Conservation (phyloP, 2,113 vertebrate genomes). For the Rhinoderma darwinii region DNA sequence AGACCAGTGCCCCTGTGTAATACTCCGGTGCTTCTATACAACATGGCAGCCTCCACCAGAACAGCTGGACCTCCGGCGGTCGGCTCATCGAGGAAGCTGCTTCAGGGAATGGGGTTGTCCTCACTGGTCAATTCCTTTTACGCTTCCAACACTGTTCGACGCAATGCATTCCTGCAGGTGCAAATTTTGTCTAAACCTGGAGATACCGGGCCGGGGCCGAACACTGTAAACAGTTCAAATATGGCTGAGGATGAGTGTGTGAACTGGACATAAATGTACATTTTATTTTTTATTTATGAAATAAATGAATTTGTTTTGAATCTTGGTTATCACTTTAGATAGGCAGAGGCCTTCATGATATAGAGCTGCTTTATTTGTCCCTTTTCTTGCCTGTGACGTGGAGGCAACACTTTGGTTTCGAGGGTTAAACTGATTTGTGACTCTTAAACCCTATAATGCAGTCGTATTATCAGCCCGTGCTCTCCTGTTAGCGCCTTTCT, state of each 20-base stretch:
- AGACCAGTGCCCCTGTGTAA: no score
- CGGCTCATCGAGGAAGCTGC: not conserved
- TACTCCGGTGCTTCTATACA: no score
- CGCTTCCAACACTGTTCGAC: not conserved
- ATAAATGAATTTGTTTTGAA: not conserved
- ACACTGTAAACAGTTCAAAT: not conserved
- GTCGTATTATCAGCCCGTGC: no score
- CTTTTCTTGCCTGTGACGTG: no score
- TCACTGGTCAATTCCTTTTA: no score
- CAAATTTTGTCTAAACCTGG: not conserved
- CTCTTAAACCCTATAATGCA: no score
- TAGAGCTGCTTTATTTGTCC: no score
- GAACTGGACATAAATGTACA: conserved; percentile 6
- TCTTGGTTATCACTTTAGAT: no score
- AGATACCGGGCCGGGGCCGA: not conserved
- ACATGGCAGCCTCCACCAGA: not conserved
- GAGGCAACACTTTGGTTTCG: no score
- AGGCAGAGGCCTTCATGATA: no score
- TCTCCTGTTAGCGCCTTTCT: no score
- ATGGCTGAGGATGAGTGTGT: not conserved
- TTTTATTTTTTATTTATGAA: not conserved
- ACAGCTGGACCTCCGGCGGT: not conserved
- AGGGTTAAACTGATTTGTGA: no score
- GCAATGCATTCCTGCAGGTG: not conserved
- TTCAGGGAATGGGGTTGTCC: not conserved